Conservation (phyloP, 2,888 invertebrate genomes). For the Magallana nippona region DNA sequence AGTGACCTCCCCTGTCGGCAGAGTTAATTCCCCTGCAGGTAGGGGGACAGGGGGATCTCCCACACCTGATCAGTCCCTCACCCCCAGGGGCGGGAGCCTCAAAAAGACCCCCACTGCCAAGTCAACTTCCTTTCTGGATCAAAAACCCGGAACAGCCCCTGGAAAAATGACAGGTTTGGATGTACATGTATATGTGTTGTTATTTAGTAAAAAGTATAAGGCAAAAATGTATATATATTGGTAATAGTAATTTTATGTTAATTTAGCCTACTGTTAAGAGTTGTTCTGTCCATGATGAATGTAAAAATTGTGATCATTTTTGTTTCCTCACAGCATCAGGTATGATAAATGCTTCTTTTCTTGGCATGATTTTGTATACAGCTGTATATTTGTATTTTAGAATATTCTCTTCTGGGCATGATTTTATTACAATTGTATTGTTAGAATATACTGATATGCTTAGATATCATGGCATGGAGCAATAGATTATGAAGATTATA, state of each 20-base stretch:
- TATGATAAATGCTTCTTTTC: conserved; percentile 2
- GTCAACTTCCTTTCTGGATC: conserved; percentile 56
- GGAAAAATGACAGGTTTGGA: conserved; percentile 70
- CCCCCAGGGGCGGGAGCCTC: conserved; percentile 67
- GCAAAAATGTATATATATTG: neutral
- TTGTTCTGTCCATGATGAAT: neutral
- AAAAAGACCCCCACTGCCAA: conserved; percentile 58
- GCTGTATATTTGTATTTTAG: neutral
- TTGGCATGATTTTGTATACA: neutral
- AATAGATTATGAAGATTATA: neutral
- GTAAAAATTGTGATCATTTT: neutral
- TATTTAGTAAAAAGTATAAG: neutral
- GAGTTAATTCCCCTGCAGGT: conserved; percentile 50
- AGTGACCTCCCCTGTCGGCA: conserved; percentile 64
- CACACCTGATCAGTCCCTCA: conserved; percentile 49
- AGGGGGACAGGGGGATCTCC: conserved; percentile 44
- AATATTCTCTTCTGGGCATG: conserved; percentile 8
- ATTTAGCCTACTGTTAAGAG: neutral
- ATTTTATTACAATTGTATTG: neutral
- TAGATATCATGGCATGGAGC: conserved; percentile 12
- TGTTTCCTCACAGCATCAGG: conserved; percentile 19
- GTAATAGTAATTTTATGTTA: neutral
- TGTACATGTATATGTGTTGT: neutral
- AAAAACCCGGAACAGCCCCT: conserved; percentile 71
- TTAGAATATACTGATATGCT: neutral